Base-by-base conservation (phyloP, 1,140 invertebrate genomes). In the Drosophila ambigua region DNA sequence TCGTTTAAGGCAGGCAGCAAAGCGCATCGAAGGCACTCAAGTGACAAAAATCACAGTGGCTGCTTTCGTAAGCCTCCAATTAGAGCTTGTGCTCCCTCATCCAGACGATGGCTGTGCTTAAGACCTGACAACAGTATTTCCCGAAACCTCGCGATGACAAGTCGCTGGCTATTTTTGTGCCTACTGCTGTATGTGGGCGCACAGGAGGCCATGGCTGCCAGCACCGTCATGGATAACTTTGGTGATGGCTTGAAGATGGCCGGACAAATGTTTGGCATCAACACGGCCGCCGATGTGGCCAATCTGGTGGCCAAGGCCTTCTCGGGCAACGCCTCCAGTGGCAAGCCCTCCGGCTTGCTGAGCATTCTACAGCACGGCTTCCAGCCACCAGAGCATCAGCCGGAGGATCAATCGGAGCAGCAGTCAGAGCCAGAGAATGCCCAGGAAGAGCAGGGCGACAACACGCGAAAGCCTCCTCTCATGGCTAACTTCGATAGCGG, bases 201-300 rank as follows among this genome's bases (percentile, higher is more conserved):
- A 26, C 57, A 74, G 28, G 52, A 72, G 52, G 51, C 44, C 16
- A 43, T 66, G 51, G 57, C 75, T 28, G 93, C 93, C 26, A 28
- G 26, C 35, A 39, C 35, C 48, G 92, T 95, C 13, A 92, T 95
- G 46, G 93, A 94, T 50, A 94, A 94, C 77, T 93, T 95, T 39
- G 94, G 93, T 64, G 92, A 92, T 62, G 94, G 95, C 43, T 92
- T 96, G 55, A 93, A 95, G 80, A 92, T 94, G 72, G 95, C 95
- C 0, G 93, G 93, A 28, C 93, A 94, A 90, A 93, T 94, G 85
- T 92, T 95, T 54, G 93, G 93, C 50, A 84, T 93, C 9, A 93
- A 93, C 60, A 90, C 91, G 1, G 92, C 93, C 2, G 90, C 81
- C n/a, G 92, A 91, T 55, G 92, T 94, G 28, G 93, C 93, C 9